phyloP scores from a whole-genome alignment of 2,113 vertebrate genomes.

The Falcunculus frontatus region DNA sequence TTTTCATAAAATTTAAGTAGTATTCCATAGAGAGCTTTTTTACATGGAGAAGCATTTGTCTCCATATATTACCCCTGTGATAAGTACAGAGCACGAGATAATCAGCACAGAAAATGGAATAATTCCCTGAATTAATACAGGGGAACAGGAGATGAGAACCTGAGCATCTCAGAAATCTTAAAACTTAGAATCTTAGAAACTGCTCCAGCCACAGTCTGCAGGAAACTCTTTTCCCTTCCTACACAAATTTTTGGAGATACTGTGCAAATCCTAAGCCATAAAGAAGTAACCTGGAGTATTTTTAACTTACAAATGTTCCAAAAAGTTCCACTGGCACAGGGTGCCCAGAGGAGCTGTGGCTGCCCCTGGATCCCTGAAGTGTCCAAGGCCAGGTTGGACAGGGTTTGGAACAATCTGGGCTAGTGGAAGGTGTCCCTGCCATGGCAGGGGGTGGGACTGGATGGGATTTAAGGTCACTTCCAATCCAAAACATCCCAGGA shows the following conservation, averaged over 20 bases:
- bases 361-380: not conserved
- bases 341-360: not conserved
- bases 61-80: not conserved
- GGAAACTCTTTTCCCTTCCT: not conserved
- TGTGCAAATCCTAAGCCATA: not conserved
- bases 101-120: not conserved
- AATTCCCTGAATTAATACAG: not conserved
- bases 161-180: not conserved
- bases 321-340: not conserved
- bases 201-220: not conserved
- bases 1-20: not conserved
- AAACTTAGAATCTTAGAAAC: not conserved
- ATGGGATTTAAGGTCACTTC: not conserved
- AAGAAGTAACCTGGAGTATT: not conserved
- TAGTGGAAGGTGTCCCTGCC: not conserved
- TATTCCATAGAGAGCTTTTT: not conserved
- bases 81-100: not conserved
- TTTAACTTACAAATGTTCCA: not conserved
- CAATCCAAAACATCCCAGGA: not conserved
- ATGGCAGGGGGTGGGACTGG: not conserved
- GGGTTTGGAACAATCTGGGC: not conserved
- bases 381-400: not conserved
- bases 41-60: not conserved
- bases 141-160: not conserved
- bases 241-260: not conserved